These are phyloP conservation scores for Argyrosomus regius DNA, from an alignment of 2,797 vertebrate genomes.

Conservation along the genomic window DNA sequence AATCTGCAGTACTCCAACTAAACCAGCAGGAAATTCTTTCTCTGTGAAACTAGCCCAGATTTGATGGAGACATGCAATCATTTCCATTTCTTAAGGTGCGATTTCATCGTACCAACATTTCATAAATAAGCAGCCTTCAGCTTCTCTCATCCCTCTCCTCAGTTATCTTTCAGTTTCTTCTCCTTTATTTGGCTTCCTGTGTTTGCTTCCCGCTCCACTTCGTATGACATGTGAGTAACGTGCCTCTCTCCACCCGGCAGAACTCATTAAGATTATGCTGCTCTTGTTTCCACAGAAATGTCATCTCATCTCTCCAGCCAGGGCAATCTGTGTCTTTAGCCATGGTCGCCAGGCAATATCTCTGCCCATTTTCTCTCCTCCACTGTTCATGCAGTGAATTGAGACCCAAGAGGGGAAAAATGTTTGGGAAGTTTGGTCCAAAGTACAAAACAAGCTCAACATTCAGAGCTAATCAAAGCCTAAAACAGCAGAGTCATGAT, in stretches of 20 bases:
- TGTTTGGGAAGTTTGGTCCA: conserved; percentile 67
- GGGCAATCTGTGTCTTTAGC: conserved; percentile 84
- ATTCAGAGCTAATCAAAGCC: conserved; percentile 54
- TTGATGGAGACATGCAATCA: conserved; percentile 23
- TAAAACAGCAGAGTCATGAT: conserved; percentile 30
- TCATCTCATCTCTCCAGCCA: conserved; percentile 81
- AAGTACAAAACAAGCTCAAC: conserved; percentile 38
- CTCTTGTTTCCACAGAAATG: conserved; percentile 87
- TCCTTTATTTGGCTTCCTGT: conserved; percentile 43
- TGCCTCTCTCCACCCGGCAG: conserved; percentile 85
- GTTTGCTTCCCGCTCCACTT: conserved; percentile 61
- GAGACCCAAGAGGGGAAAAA: conserved; percentile 64
- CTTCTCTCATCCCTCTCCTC: conserved; percentile 25
- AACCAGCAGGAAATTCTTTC: conserved; percentile 24
- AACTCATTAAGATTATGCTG: conserved; percentile 92
- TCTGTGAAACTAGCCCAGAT: neutral
- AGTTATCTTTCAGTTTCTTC: conserved; percentile 20
- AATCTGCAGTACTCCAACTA: conserved; percentile 9
- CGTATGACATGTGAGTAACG: conserved; percentile 61
- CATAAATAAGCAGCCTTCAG: conserved; percentile 40
- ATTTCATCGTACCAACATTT: conserved; percentile 37
- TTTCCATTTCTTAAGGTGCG: conserved; percentile 34
- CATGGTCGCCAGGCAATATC: conserved; percentile 81
- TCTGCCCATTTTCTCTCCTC: conserved; percentile 79
- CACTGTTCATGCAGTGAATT: conserved; percentile 76